A percentile compares a stretch with the other conserved stretches of the same genome.
These are phyloP conservation scores for Macquaria ambigua DNA, from an alignment of 2,113 vertebrate genomes.

Conservation along the genomic window DNA sequence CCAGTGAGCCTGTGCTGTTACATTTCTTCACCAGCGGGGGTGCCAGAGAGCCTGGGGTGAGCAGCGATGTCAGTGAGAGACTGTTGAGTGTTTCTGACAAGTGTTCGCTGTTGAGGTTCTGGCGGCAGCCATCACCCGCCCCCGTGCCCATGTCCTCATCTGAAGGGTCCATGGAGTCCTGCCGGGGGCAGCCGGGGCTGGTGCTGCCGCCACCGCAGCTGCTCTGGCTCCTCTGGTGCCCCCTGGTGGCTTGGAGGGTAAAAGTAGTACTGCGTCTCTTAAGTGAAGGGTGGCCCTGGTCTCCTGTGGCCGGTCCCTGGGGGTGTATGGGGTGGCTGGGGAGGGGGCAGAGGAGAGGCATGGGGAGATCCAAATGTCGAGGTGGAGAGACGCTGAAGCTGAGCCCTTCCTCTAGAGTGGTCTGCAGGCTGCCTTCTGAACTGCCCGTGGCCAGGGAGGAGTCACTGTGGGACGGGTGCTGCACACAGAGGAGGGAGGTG, in stretches of 20 bases:
- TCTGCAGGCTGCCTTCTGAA: constrained; percentile 90
- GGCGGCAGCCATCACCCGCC: constrained; percentile 72
- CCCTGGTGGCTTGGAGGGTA: constrained; percentile 85
- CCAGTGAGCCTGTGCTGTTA: constrained; percentile 93
- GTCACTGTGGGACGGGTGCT: constrained; percentile 87
- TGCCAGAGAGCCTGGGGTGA: constrained; percentile 80
- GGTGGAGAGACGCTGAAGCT: constrained; percentile 87
- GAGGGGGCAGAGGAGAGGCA: constrained; percentile 71
- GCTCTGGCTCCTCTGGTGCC: constrained; percentile 92
- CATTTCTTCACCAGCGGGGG: constrained; percentile 87
- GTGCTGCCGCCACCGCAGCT: constrained; percentile 87
- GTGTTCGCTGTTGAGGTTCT: constrained; percentile 87
- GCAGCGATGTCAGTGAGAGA: constrained; percentile 92
- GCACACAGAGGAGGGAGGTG: constrained; percentile 16
- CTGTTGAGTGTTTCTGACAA: constrained; percentile 92
- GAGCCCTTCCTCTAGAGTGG: constrained; percentile 89
- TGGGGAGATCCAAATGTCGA: constrained; percentile 78
- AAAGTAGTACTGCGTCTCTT: constrained; percentile 67
- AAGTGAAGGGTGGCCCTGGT: constrained; percentile 48
- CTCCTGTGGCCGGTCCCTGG: constrained; percentile 13
- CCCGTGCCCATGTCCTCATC: constrained; percentile 87
- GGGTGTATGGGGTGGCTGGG: constrained; percentile 36
- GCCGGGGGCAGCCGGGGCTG: constrained; percentile 87
- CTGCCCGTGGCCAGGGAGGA: constrained; percentile 88
- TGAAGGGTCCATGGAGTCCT: constrained; percentile 91